A percentile compares a stretch with the other conserved stretches of the same genome.
These are phyloP conservation scores for Harpagoxenus sublaevis DNA, from an alignment of 2,888 invertebrate species.

Conservation along the genomic window DNA sequence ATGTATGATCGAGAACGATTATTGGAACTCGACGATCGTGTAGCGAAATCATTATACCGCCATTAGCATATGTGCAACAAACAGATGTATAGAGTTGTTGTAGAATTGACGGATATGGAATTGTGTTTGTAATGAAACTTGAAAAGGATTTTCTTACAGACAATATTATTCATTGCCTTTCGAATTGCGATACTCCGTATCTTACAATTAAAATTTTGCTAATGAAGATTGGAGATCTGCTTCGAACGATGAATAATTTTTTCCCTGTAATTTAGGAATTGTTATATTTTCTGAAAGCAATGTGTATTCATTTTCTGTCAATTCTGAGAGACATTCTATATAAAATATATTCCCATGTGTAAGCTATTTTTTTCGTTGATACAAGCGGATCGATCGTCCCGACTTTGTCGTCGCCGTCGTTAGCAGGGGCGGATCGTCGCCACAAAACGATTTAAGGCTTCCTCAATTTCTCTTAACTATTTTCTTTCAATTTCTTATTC, in stretches of 20 bases:
- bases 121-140: neutral
- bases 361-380: slow-evolving; percentile 8
- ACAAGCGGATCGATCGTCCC: slow-evolving; percentile 13
- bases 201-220: neutral
- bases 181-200: neutral
- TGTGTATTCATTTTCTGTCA: neutral
- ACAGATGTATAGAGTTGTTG: neutral
- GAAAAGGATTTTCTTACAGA: neutral
- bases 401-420: slow-evolving; percentile 3
- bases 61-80: slow-evolving; percentile 19
- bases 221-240: neutral
- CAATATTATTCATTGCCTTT: neutral
- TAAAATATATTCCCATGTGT: neutral
- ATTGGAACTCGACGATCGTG: slow-evolving; percentile 6
- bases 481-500: neutral
- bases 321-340: neutral
- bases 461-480: neutral
- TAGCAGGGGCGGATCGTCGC: slow-evolving; percentile 5
- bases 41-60: slow-evolving; percentile 22
- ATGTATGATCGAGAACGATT: slow-evolving; percentile 13
- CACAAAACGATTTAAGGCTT: slow-evolving; percentile 2
- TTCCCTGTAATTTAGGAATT: neutral
- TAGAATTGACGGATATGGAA: slow-evolving; percentile 1
- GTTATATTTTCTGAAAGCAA: neutral
- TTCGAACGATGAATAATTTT: neutral